Evolutionary conservation across 2,888 invertebrate species (phyloP).

Genomic region (Papilio demoleus): DNA sequence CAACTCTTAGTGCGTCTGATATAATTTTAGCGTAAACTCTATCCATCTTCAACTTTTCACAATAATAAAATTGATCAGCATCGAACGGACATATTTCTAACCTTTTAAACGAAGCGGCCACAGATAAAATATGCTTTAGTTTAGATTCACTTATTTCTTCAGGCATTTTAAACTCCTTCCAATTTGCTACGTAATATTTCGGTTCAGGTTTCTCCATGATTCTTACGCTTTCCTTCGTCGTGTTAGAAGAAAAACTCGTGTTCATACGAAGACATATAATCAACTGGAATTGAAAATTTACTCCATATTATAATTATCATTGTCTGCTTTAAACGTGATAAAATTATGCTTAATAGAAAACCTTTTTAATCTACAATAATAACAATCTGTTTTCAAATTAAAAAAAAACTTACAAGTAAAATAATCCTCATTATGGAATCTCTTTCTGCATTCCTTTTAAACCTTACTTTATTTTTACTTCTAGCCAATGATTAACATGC

Average conservation of each 20-base stretch:
- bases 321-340: no score
- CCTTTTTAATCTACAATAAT: no score
- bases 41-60: slow-evolving; percentile 47
- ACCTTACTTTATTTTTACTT: background rate
- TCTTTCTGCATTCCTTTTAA: background rate
- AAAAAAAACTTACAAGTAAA: slow-evolving; percentile 23
- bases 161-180: slow-evolving; percentile 48
- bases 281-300: slow-evolving; percentile 12
- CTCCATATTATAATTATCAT: no score
- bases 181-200: slow-evolving; percentile 47
- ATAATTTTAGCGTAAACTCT: slow-evolving; percentile 28
- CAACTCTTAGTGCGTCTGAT: background rate
- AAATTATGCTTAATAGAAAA: no score
- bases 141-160: slow-evolving; percentile 40
- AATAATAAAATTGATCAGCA: slow-evolving; percentile 43
- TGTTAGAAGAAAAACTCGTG: background rate
- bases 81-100: slow-evolving; percentile 27
- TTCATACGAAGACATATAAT: background rate
- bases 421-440: background rate
- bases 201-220: slow-evolving; percentile 8
- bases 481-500: slow-evolving; percentile 13
- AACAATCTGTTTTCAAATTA: no score
- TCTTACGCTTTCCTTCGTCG: background rate
- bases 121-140: slow-evolving; percentile 46
- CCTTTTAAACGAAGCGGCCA: slow-evolving; percentile 36